Conservation (phyloP, 2,113 vertebrate species). For the Hypomesus transpacificus region DNA sequence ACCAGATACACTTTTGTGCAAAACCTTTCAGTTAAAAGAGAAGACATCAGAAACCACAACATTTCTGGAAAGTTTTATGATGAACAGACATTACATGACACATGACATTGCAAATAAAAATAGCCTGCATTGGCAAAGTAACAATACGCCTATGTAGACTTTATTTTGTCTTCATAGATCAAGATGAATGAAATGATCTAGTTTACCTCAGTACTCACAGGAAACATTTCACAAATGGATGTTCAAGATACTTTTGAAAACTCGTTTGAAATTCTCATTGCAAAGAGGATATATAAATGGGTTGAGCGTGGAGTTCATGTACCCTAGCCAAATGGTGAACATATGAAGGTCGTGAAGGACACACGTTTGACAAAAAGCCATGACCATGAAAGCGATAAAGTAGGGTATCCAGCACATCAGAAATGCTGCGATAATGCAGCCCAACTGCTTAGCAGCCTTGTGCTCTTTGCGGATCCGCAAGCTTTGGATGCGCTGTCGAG, state of each 20-base stretch:
- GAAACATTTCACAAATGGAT: constrained; percentile 26
- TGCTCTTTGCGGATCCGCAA: constrained; percentile 79
- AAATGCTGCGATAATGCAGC: constrained; percentile 89
- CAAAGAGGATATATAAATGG: constrained; percentile 95
- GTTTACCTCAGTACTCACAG: too few relatives aligned
- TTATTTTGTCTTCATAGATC: too few relatives aligned
- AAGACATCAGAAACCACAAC: too few relatives aligned
- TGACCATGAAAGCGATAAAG: constrained; percentile 89
- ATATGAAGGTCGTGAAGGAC: constrained; percentile 78
- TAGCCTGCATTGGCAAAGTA: too few relatives aligned
- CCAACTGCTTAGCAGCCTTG: constrained; percentile 91
- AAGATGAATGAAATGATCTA: too few relatives aligned
- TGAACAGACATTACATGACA: too few relatives aligned
- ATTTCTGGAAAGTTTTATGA: too few relatives aligned
- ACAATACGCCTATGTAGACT: too few relatives aligned
- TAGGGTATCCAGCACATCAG: constrained; percentile 96
- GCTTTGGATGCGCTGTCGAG: constrained; percentile 68
- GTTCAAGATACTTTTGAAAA: constrained; percentile 88
- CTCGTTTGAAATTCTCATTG: constrained; percentile 91
- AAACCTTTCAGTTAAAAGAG: too few relatives aligned
- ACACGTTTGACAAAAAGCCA: constrained; percentile 79
- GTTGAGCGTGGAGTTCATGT: constrained; percentile 93
- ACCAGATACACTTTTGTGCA: too few relatives aligned
- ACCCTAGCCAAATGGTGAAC: constrained; percentile 95
- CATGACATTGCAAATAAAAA: too few relatives aligned